Conservation (phyloP, 2,888 invertebrate species). For the Agriopis leucophaearia region DNA sequence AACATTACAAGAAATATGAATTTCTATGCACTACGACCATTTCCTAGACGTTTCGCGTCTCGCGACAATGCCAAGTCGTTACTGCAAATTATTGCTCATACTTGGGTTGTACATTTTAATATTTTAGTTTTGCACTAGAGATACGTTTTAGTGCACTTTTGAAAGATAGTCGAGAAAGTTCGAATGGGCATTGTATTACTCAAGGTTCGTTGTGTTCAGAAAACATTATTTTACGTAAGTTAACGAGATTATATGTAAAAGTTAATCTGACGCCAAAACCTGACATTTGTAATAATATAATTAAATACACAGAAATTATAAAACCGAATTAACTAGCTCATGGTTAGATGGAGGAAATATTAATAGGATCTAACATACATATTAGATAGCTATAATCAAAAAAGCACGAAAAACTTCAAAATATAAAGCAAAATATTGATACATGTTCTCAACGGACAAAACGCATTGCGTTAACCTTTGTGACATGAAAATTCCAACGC, state of each 20-base stretch:
- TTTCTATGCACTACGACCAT: constrained; percentile 10
- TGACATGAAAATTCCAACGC: constrained; percentile 28
- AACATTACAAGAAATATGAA: not conserved
- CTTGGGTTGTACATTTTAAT: constrained; percentile 43
- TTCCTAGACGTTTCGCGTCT: constrained; percentile 54
- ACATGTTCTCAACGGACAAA: constrained; percentile 8
- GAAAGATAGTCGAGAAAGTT: constrained; percentile 25
- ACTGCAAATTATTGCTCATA: constrained; percentile 59
- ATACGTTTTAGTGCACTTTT: constrained; percentile 37
- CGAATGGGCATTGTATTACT: not conserved
- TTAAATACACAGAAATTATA: no score
- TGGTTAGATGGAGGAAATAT: no score
- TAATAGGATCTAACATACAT: no score
- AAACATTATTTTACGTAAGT: not conserved
- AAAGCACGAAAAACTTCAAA: not conserved
- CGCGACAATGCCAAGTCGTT: constrained; percentile 63
- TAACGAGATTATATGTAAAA: not conserved
- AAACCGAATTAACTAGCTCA: no score
- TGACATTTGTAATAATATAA: not conserved
- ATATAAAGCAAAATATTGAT: no score
- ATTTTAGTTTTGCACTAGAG: constrained; percentile 39
- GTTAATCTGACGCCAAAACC: not conserved
- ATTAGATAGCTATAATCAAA: no score
- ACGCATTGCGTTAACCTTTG: constrained; percentile 23
- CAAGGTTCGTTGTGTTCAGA: not conserved